Evolutionary conservation across 2,888 invertebrate genomes (phyloP).

Genomic region (Muschampia plurimacula): DNA sequence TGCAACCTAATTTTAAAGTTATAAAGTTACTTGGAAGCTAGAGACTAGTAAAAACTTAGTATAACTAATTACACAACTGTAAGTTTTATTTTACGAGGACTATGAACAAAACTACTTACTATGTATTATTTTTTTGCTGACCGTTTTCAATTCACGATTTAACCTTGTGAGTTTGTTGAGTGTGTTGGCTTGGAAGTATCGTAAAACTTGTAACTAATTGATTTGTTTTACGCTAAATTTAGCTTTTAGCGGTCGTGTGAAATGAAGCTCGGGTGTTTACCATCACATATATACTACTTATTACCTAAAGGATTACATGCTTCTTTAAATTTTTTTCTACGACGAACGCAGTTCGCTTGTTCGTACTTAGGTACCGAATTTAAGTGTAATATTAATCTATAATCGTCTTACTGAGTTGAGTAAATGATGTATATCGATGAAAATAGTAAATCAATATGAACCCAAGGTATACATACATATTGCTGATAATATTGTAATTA

Average conservation of each 20-base stretch:
- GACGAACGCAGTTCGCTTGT: no score
- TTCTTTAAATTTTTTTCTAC: no score
- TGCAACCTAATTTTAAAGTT: no score
- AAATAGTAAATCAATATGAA: neutral
- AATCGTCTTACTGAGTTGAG: no score
- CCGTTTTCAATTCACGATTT: conserved; percentile 41
- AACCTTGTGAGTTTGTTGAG: neutral
- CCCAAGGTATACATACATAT: neutral
- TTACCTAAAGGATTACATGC: neutral
- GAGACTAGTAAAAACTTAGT: no score
- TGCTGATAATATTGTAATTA: neutral
- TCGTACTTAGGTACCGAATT: no score
- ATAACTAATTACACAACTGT: no score
- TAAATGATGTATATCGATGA: no score
- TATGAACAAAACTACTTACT: neutral
- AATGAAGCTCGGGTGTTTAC: conserved; percentile 3
- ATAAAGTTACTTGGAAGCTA: no score
- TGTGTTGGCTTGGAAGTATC: no score
- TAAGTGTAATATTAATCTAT: no score
- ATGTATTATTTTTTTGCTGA: neutral
- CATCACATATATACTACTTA: neutral
- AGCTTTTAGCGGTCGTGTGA: conserved; percentile 31
- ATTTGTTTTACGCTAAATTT: conserved; percentile 45
- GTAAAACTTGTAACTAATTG: conserved; percentile 43
- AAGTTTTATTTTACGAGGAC: no score